Evolutionary conservation across 2,888 invertebrate species (phyloP).

Genomic region (Corythucha ciliata): DNA sequence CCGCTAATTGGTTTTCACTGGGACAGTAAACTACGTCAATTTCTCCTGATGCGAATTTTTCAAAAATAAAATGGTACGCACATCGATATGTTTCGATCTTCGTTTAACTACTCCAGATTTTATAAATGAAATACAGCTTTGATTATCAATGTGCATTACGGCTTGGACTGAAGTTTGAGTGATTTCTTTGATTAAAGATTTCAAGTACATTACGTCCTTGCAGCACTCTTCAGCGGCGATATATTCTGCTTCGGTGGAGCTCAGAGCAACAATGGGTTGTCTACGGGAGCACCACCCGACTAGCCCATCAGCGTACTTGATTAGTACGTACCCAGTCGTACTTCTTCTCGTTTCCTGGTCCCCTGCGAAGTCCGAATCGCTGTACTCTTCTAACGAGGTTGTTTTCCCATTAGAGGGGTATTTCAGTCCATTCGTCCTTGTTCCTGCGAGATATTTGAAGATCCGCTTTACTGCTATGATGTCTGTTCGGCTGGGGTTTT

Average conservation of each 20-base stretch:
- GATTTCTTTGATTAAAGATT: conserved; percentile 28
- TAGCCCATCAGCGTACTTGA: conserved; percentile 28
- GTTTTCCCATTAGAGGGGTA: conserved; percentile 5
- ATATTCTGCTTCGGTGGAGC: conserved; percentile 15
- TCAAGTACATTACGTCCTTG: conserved; percentile 31
- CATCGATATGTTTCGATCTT: conserved; percentile 29
- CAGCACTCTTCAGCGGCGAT: conserved; percentile 31
- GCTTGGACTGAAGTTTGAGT: neutral
- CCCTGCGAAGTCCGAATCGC: conserved; percentile 15
- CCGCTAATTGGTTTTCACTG: conserved; percentile 29
- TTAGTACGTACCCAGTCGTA: conserved; percentile 12
- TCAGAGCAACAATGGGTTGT: conserved; percentile 10
- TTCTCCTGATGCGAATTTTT: conserved; percentile 11
- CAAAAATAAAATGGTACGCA: conserved; percentile 26
- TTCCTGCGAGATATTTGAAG: conserved; percentile 17
- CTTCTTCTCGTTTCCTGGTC: conserved; percentile 10
- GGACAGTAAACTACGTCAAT: conserved; percentile 27
- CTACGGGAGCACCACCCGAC: conserved; percentile 30
- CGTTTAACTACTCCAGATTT: conserved; percentile 26
- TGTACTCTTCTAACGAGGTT: conserved; percentile 12
- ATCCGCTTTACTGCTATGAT: conserved; percentile 16
- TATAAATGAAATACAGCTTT: conserved; percentile 28
- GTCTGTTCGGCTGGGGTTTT: conserved; percentile 8
- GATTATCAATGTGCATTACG: conserved; percentile 28
- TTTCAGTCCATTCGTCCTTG: neutral